Evolutionary conservation across 30 jellyfish, hydroid and myxozoan species (phyloP).

Genomic region (Sanderia malayensis): DNA sequence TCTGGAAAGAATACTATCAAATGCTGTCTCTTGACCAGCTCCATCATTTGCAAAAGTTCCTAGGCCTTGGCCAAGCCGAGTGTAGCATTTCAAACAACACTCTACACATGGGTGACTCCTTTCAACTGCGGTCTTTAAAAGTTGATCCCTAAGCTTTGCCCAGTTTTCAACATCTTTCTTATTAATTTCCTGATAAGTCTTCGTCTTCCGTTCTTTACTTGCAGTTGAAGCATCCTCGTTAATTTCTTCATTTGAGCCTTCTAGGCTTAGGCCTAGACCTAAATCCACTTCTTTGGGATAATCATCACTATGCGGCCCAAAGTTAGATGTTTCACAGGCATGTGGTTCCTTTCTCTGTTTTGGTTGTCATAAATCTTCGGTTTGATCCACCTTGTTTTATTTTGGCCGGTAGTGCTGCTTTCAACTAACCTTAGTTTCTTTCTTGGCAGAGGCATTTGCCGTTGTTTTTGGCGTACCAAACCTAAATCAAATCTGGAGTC

Average conservation of each 20-base stretch:
- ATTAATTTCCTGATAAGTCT: neutral
- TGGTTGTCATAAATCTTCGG: constrained; percentile 12
- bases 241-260: neutral
- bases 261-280: constrained; percentile 1
- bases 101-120: constrained; percentile 2
- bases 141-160: neutral
- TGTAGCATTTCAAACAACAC: neutral
- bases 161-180: neutral
- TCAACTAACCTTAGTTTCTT: constrained; percentile 7
- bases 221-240: constrained; percentile 1
- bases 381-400: constrained; percentile 10
- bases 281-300: neutral
- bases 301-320: neutral
- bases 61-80: constrained; percentile 1
- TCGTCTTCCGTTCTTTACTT: constrained; percentile 1
- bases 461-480: neutral
- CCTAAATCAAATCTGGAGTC: neutral
- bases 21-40: constrained; percentile 2
- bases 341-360: neutral
- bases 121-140: neutral
- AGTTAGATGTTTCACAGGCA: constrained; percentile 5
- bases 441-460: constrained; percentile 1
- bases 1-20: neutral
- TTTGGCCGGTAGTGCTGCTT: constrained; percentile 14
- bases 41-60: neutral